phyloP scores from a whole-genome alignment of 2,797 vertebrate species.

The Gallirallus australis region DNA sequence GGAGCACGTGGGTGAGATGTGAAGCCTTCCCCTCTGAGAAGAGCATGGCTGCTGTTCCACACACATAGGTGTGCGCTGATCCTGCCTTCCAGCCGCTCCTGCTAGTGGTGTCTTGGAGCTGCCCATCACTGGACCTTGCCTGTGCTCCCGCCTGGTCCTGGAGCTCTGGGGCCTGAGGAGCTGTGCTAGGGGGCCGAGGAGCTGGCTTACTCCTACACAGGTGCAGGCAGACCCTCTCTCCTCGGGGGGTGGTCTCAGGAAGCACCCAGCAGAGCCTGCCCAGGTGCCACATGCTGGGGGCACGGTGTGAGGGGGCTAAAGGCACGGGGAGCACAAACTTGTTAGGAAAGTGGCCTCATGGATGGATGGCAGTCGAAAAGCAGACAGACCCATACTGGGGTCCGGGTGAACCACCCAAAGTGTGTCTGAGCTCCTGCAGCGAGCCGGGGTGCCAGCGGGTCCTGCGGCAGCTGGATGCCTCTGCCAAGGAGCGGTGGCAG shows the following conservation, averaged over 20 bases:
- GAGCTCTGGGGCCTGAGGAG: no score
- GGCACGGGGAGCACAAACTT: accelerated
- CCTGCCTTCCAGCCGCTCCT: not conserved
- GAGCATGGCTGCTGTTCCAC: not conserved
- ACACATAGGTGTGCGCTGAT: no score
- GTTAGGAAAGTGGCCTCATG: not conserved
- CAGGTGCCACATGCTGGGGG: no score
- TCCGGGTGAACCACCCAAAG: accelerated
- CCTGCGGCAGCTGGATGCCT: not conserved
- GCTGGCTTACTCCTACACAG: accelerated
- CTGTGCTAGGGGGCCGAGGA: no score
- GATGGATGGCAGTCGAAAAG: no score
- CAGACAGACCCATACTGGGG: accelerated
- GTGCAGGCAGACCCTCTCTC: not conserved
- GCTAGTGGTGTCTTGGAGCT: accelerated
- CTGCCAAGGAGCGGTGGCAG: not conserved
- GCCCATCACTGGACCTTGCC: no score
- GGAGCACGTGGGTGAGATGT: not conserved
- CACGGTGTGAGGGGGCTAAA: not conserved
- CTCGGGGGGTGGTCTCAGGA: not conserved
- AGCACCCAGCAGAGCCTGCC: not conserved
- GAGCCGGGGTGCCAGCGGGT: not conserved
- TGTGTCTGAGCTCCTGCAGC: accelerated
- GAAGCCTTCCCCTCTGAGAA: not conserved
- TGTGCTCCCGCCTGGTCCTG: no score